Conservation (phyloP, 2,888 invertebrate species). For the Drosophila diplacantha region DNA sequence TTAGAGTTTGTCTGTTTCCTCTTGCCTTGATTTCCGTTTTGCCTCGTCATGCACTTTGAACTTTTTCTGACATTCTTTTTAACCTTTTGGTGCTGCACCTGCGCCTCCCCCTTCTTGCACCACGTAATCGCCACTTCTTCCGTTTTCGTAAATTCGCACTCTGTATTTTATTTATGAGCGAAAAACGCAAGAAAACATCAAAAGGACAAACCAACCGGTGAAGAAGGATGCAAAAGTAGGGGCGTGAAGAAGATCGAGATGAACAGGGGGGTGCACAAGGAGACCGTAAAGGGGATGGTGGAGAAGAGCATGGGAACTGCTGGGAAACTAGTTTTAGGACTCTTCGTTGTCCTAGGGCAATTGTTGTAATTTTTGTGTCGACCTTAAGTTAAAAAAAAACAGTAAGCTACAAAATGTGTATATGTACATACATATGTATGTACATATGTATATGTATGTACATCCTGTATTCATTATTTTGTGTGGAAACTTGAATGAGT, state of each 20-base stretch:
- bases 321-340: conserved; percentile 24
- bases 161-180: background rate
- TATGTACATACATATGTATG: background rate
- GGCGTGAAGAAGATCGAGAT: background rate
- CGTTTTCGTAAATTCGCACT: background rate
- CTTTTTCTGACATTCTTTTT: conserved; percentile 21
- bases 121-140: background rate
- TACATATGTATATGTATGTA: background rate
- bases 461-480: background rate
- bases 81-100: conserved; percentile 15
- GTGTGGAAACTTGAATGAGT: background rate
- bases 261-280: background rate
- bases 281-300: background rate
- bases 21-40: conserved; percentile 47
- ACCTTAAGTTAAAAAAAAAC: conserved; percentile 7
- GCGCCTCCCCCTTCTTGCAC: background rate
- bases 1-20: conserved; percentile 30
- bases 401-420: background rate
- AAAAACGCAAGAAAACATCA: conserved; percentile 1
- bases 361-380: conserved; percentile 2
- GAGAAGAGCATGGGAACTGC: background rate
- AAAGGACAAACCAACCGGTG: background rate
- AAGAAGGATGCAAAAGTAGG: conserved; percentile 8
- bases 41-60: conserved; percentile 42
- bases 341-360: conserved; percentile 19